These are phyloP conservation scores for Stenolophus ochropezus DNA, from an alignment of 2,888 invertebrate genomes.

Conservation along the genomic window DNA sequence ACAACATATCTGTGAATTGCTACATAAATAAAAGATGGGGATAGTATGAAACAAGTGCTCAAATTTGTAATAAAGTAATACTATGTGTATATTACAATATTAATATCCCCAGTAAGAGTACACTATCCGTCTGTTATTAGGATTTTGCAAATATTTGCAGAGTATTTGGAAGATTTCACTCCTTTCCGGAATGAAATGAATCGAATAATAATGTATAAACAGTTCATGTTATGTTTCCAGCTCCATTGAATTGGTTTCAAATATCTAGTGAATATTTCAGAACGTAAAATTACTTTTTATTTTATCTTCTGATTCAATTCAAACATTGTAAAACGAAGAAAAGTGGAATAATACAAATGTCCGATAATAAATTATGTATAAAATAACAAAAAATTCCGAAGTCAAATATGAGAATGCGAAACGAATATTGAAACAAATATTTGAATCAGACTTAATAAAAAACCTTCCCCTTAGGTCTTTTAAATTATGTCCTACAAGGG, in stretches of 20 bases:
- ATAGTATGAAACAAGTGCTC: too few relatives aligned
- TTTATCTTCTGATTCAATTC: slow-evolving; percentile 11
- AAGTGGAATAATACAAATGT: not conserved
- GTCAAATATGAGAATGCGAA: slow-evolving; percentile 54
- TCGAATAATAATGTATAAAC: not conserved
- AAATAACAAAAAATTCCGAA: slow-evolving; percentile 16
- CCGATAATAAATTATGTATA: slow-evolving; percentile 18
- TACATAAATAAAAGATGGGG: too few relatives aligned
- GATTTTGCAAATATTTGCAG: too few relatives aligned
- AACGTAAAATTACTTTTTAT: slow-evolving; percentile 2
- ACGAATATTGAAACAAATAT: slow-evolving; percentile 58
- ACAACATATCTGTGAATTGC: too few relatives aligned
- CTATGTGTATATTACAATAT: too few relatives aligned
- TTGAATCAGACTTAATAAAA: slow-evolving; percentile 57
- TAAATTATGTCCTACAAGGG: slow-evolving; percentile 49
- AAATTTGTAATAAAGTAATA: too few relatives aligned
- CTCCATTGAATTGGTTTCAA: not conserved
- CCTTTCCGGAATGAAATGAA: not conserved
- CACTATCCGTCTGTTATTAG: too few relatives aligned
- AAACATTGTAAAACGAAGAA: slow-evolving; percentile 1
- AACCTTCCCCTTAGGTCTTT: slow-evolving; percentile 52
- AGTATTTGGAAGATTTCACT: too few relatives aligned
- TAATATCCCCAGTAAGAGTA: too few relatives aligned
- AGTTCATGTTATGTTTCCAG: not conserved
- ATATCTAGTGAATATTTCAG: not conserved